Percentiles rank a stretch among this genome's conserved stretches.
phyloP scores from a whole-genome alignment of 2,797 vertebrate genomes.

The Scolopax bukidnonensis region DNA sequence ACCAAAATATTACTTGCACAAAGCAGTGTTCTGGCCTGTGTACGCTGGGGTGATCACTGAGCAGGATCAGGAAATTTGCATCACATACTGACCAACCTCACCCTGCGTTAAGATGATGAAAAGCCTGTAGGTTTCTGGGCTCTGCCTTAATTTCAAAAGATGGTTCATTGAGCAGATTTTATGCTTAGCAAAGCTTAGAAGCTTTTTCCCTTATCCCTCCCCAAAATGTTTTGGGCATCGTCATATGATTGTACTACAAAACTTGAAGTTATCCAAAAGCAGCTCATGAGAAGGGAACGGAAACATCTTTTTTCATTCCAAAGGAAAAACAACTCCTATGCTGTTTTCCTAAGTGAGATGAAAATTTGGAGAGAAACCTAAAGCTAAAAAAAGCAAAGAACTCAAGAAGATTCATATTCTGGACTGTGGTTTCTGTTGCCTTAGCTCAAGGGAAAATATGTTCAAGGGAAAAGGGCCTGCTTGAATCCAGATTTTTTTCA shows the following conservation, averaged over 20 bases:
- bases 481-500: slow-evolving; percentile 25
- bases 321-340: slow-evolving; percentile 47
- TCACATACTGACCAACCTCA: not conserved
- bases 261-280: slow-evolving; percentile 16
- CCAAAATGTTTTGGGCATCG: slow-evolving; percentile 18
- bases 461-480: slow-evolving; percentile 56
- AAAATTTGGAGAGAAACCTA: slow-evolving; percentile 50
- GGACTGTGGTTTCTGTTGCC: slow-evolving; percentile 50
- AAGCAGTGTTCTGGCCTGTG: not conserved
- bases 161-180: not conserved
- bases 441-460: slow-evolving; percentile 58
- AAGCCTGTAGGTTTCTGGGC: not conserved
- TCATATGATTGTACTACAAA: slow-evolving; percentile 6
- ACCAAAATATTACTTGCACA: not conserved
- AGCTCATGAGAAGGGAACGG: slow-evolving; percentile 9
- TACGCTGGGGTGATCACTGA: not conserved
- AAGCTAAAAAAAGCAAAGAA: slow-evolving; percentile 63
- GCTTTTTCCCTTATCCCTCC: not conserved
- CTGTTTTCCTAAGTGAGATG: slow-evolving; percentile 25
- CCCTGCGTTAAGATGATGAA: not conserved
- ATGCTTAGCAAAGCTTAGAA: not conserved
- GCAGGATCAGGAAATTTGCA: not conserved
- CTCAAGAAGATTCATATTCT: slow-evolving; percentile 52
- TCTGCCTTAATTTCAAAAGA: not conserved
- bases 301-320: slow-evolving; percentile 33